A percentile compares a stretch with the other conserved stretches of the same genome.
These are phyloP conservation scores for Poecile atricapillus DNA, from an alignment of 2,113 vertebrate species.

Conservation along the genomic window DNA sequence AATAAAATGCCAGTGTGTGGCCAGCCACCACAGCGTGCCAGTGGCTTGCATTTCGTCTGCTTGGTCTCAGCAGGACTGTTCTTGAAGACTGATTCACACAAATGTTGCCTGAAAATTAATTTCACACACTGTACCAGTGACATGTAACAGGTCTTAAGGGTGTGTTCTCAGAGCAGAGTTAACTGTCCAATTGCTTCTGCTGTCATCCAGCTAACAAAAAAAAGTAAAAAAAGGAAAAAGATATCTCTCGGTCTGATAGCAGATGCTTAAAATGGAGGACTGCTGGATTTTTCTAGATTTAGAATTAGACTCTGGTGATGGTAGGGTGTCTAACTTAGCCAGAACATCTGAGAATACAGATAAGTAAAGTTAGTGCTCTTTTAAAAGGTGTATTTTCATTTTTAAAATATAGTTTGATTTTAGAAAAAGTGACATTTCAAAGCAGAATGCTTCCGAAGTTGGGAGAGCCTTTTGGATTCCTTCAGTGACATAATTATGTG, in stretches of 20 bases:
- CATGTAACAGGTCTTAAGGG: not conserved
- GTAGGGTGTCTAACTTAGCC: not conserved
- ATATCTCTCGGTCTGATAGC: not conserved
- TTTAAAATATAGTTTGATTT: not conserved
- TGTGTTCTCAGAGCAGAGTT: not conserved
- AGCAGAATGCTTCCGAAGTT: not conserved
- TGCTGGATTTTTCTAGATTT: not conserved
- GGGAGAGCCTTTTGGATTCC: not conserved
- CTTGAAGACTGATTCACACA: not conserved
- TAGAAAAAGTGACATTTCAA: not conserved
- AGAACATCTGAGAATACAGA: not conserved
- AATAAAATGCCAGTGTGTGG: not conserved
- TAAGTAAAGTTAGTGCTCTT: not conserved
- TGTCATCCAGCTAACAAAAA: not conserved
- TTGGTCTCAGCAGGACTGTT: fast-evolving
- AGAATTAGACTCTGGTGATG: not conserved
- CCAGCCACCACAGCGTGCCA: fast-evolving
- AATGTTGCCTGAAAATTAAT: not conserved
- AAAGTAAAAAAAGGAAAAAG: not conserved
- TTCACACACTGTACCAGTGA: not conserved
- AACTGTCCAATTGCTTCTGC: not conserved
- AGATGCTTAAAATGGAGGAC: not conserved
- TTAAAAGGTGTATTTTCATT: not conserved
- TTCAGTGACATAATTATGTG: not conserved
- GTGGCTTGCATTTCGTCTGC: not conserved